Evolutionary conservation across 1,140 invertebrate genomes (phyloP).

Genomic region (Lithobius niger): DNA sequence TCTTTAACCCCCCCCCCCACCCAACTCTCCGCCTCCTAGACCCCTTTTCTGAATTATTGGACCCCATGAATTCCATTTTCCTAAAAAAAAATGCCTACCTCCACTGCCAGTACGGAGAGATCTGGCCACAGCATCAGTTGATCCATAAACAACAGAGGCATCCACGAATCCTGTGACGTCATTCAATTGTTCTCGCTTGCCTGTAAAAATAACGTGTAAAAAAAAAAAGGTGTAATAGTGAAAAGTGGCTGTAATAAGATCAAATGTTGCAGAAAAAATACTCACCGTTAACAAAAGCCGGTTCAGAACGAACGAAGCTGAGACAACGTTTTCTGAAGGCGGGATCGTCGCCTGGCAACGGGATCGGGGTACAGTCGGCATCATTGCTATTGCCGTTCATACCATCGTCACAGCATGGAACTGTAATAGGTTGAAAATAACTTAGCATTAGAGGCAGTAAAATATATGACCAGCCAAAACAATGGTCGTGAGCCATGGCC

Average conservation of each 20-base stretch:
- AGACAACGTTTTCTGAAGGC: constrained; percentile 36
- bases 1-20: too few relatives aligned
- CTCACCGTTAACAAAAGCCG: constrained; percentile 12
- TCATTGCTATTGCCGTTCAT: constrained; percentile 1
- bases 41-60: too few relatives aligned
- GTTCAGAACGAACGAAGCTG: constrained; percentile 20
- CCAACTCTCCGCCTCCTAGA: too few relatives aligned
- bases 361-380: constrained; percentile 21
- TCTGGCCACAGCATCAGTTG: constrained; percentile 14
- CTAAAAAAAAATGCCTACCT: constrained; percentile 24
- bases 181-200: constrained; percentile 31
- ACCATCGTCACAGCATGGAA: constrained; percentile 45
- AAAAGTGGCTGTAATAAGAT: background rate
- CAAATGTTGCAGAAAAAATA: background rate
- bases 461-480: too few relatives aligned
- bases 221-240: background rate
- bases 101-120: constrained; percentile 26
- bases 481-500: too few relatives aligned
- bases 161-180: constrained; percentile 41
- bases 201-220: constrained; percentile 1
- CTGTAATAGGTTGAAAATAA: constrained; percentile 4
- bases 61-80: too few relatives aligned
- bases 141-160: constrained; percentile 37
- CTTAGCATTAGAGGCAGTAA: constrained; percentile 1
- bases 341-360: constrained; percentile 17